A percentile compares a stretch with the other conserved stretches of the same genome.
Conservation (phyloP, 2,113 vertebrate species). For the Oncorhynchus mykiss region DNA sequence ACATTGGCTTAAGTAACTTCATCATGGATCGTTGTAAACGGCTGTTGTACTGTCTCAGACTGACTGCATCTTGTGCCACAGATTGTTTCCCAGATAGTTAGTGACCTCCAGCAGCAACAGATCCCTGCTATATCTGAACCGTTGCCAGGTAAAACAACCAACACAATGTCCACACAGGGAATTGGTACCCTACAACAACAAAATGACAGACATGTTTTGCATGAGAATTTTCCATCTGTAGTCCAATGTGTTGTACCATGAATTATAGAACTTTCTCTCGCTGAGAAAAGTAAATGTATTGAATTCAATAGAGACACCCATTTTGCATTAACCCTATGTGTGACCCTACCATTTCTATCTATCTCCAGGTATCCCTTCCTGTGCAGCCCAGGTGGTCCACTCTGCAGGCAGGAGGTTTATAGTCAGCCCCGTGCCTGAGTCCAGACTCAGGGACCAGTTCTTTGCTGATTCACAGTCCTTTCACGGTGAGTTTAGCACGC, state of each 20-base stretch:
- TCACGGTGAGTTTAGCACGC: neutral
- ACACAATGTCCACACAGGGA: neutral
- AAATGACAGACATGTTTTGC: neutral
- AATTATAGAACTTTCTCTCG: no score
- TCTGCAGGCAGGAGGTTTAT: constrained; percentile 95
- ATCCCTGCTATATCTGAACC: neutral
- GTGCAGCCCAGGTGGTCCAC: constrained; percentile 91
- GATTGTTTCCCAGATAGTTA: neutral
- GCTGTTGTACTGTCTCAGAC: neutral
- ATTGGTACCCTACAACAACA: neutral
- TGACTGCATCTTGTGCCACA: neutral
- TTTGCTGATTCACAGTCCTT: constrained; percentile 49
- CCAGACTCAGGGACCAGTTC: constrained; percentile 84
- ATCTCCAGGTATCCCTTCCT: constrained; percentile 71
- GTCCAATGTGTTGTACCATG: no score
- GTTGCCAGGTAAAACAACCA: neutral
- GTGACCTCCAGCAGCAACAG: neutral
- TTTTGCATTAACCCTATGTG: neutral
- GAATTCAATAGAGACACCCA: no score
- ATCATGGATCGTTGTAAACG: no score
- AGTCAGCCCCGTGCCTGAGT: constrained; percentile 95
- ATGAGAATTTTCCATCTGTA: no score
- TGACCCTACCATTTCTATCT: neutral
- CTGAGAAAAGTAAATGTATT: no score
- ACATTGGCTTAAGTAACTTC: no score